Base-by-base conservation (phyloP, 2,113 vertebrate species). In the Melanostigma gelatinosum region DNA sequence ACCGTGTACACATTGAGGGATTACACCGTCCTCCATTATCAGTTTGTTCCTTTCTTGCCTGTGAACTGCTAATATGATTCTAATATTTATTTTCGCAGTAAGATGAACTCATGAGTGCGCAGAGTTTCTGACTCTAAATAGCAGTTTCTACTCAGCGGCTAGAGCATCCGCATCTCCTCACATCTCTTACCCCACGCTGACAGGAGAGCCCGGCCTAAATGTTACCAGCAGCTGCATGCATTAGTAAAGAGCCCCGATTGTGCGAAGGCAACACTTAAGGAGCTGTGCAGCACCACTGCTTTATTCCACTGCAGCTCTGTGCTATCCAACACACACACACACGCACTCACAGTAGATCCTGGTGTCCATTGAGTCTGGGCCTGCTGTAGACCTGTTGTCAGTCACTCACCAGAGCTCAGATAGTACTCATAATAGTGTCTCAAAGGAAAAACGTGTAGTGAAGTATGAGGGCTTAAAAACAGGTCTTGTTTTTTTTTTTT, bases 201-300 rank as follows among this genome's bases (percentile, higher is more conserved):
- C 77, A 38, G 72, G 48, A 82, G 82, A 46, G 42, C 24, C 24
- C 72, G 62, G 62, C 52, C 72, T 87, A 82, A 85, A 81, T 68
- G 68, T 77, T 82, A 66, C 87, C 66, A 72, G 67, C 72, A 85
- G 86, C 82, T 79, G 70, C 81, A 74, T 91, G 76, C 82, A 87
- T 90, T 86, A 84, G 72, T 90, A 83, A 86, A 86, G 64, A 85
- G 68, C 36, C 7, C 63, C 2, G 79, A 73, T 80, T 76, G 40
- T 58, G 57, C 63, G 24, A 36, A 81, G 73, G 66, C 58, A 85
- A 52, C n/a, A 9, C 55, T 73, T 27, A 42, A 65, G 69, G 72
- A 80, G 73, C 62, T 18, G 62, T 46, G 58, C 52, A 18, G 34
- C 42, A 32, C 60, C 36, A 48, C 65, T 22, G 58, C 77, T 68